Conservation (phyloP, 2,888 invertebrate species). For the Leptopilina syphax region DNA sequence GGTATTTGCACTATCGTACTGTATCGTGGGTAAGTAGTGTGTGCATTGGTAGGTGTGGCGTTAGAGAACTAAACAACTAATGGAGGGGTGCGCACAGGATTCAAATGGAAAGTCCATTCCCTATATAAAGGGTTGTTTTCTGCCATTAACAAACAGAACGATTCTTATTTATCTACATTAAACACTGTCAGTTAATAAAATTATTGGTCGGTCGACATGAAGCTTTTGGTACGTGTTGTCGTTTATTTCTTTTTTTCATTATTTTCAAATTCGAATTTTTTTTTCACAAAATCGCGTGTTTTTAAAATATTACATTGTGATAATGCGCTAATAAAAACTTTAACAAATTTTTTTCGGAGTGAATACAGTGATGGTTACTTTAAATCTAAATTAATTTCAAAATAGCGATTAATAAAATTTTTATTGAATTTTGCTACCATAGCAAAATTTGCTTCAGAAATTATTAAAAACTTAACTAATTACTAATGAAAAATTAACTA, state of each 20-base stretch:
- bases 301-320: background rate
- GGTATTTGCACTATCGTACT: constrained; percentile 58
- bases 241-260: background rate
- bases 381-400: no score
- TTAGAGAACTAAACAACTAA: constrained; percentile 63
- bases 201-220: constrained; percentile 68
- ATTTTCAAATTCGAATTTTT: background rate
- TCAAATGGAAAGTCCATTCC: constrained; percentile 76
- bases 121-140: constrained; percentile 77
- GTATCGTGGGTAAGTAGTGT: constrained; percentile 65
- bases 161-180: constrained; percentile 65
- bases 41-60: constrained; percentile 73
- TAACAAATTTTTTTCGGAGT: no score
- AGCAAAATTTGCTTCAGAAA: no score
- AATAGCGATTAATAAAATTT: no score
- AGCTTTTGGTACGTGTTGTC: constrained; percentile 70
- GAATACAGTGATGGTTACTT: no score
- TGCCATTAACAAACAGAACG: constrained; percentile 65
- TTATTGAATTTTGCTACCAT: no score
- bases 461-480: no score
- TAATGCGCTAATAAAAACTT: no score
- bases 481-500: no score
- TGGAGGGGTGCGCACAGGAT: constrained; percentile 71
- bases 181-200: constrained; percentile 58
- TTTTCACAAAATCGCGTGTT: constrained; percentile 63